phyloP scores from a whole-genome alignment of 53 echinoderm and acorn worm species.

The Arbacia lixula region DNA sequence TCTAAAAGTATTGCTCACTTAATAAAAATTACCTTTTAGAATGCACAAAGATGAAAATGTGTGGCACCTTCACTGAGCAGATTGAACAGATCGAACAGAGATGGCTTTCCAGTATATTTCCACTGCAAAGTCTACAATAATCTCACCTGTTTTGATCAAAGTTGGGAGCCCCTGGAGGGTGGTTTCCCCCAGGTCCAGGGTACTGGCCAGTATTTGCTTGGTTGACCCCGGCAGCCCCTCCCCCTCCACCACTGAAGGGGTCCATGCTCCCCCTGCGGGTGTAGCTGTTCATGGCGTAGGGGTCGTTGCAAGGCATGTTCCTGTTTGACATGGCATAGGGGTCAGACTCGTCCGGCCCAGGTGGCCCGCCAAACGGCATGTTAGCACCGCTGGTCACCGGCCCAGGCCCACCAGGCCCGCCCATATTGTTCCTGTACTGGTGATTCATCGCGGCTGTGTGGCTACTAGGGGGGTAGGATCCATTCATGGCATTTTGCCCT shows the following conservation, averaged over 20 bases:
- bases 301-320: constrained; percentile 64
- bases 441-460: constrained; percentile 37
- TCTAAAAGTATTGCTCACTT: too few relatives aligned
- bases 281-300: constrained; percentile 51
- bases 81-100: too few relatives aligned
- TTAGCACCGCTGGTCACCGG: neutral
- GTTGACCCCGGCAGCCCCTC: neutral
- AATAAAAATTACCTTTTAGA: too few relatives aligned
- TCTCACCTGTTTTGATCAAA: constrained; percentile 53
- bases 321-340: constrained; percentile 57
- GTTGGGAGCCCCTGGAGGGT: constrained; percentile 40
- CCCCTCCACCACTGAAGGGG: constrained; percentile 35
- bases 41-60: too few relatives aligned
- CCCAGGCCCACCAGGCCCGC: constrained; percentile 5
- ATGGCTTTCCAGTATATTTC: too few relatives aligned
- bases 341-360: constrained; percentile 38
- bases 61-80: too few relatives aligned
- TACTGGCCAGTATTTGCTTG: constrained; percentile 6
- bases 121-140: too few relatives aligned
- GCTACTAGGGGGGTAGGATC: constrained; percentile 48
- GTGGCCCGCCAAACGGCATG: constrained; percentile 24
- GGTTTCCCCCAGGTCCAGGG: neutral
- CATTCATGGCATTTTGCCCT: constrained; percentile 51
- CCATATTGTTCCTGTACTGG: constrained; percentile 53
- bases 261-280: constrained; percentile 58